These are phyloP conservation scores for Siderastrea radians DNA, from an alignment of 92 coral and sea anemone genomes.

Conservation along the genomic window DNA sequence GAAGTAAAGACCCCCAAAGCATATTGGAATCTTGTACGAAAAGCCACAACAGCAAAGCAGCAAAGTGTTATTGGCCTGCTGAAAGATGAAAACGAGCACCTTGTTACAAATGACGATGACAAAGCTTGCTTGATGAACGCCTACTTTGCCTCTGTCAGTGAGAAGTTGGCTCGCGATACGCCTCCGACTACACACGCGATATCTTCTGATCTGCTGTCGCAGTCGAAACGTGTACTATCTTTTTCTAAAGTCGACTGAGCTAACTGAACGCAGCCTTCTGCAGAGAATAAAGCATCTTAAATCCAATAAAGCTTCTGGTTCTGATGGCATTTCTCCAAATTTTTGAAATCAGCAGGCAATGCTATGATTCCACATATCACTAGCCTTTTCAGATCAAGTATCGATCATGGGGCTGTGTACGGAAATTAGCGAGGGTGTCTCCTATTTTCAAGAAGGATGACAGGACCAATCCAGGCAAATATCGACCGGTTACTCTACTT, in stretches of 20 bases:
- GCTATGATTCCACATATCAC: background rate
- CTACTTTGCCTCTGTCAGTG: slow-evolving; percentile 9
- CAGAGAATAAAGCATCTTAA: background rate
- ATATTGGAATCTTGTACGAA: slow-evolving; percentile 13
- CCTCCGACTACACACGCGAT: background rate
- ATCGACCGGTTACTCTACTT: background rate
- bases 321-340: slow-evolving; percentile 12
- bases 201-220: too few relatives aligned
- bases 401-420: background rate
- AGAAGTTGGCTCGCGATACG: background rate
- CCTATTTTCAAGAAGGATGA: slow-evolving; percentile 14
- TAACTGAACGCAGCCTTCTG: background rate
- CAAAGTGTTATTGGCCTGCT: background rate
- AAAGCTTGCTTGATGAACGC: slow-evolving; percentile 18
- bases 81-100: background rate
- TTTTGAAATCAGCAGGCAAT: background rate
- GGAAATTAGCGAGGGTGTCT: slow-evolving; percentile 11
- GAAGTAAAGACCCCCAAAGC: background rate
- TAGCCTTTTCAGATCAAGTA: background rate
- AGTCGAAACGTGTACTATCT: too few relatives aligned
- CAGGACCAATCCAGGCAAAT: slow-evolving; percentile 3
- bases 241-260: background rate
- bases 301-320: slow-evolving; percentile 5
- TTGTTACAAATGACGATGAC: background rate
- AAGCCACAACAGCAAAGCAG: background rate